phyloP scores from a whole-genome alignment of 2,797 vertebrate species.

The Spheniscus humboldti region DNA sequence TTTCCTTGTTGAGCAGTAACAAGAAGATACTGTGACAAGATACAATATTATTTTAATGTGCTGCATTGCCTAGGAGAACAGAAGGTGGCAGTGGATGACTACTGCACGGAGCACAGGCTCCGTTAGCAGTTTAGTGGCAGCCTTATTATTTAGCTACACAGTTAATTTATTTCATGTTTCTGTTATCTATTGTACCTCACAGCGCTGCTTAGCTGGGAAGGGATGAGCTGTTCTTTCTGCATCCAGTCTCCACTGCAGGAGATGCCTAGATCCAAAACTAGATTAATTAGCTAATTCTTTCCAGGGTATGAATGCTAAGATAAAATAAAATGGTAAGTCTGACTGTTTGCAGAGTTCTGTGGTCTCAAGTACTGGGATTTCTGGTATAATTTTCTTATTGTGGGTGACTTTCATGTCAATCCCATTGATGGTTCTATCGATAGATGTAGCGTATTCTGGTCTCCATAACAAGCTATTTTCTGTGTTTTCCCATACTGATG shows the following conservation, averaged over 20 bases:
- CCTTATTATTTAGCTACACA: not conserved
- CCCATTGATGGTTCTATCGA: not conserved
- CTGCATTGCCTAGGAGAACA: not conserved
- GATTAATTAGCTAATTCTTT: not conserved
- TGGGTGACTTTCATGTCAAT: not conserved
- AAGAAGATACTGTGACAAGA: not conserved
- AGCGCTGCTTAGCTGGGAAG: not conserved
- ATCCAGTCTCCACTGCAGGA: not conserved
- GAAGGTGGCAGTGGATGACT: conserved; percentile 43
- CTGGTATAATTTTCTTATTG: not conserved
- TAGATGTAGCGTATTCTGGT: not conserved
- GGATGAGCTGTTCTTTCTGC: not conserved
- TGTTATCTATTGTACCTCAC: not conserved
- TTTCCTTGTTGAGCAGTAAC: not conserved
- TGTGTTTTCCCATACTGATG: not conserved
- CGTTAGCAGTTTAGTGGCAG: not conserved
- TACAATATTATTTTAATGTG: not conserved
- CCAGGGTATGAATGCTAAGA: not conserved
- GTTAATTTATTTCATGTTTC: not conserved
- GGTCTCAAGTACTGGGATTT: not conserved
- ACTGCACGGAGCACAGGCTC: not conserved
- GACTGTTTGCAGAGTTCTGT: not conserved
- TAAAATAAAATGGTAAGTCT: not conserved
- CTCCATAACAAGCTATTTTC: not conserved
- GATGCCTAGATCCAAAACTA: not conserved